Evolutionary conservation across 2,888 invertebrate species (phyloP), one percentile per base, ranked within the genome.

Genomic region (Leucozona laternaria): DNA sequence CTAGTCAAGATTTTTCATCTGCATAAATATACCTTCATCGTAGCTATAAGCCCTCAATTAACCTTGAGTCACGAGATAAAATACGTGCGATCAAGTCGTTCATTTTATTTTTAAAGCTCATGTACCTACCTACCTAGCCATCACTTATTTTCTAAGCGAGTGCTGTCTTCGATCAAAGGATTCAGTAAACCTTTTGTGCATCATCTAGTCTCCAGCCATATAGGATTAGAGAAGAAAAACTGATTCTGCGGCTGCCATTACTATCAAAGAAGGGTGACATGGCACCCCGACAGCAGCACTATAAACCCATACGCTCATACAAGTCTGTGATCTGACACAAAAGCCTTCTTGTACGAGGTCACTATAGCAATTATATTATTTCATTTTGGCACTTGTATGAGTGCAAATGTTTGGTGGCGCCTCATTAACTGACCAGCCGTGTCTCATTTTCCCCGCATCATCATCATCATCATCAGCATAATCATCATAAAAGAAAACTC

Each of bases 341-440:
- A n/a, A 73, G 57, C 50, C 75, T 45, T 64, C 79, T 57, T 79
- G 43, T 64, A 79, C 79, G 83, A 84, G 79, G 83, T 84, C 83
- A 79, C 84, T 55, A 79, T 79, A 76, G 84, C 76, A 84, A 84
- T 84, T 79, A 84, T 84, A 76, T 84, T 76, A 84, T 79, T 84
- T 80, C 84, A 84, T 84, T 84, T 76, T 76, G 76, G 79, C 76
- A 80, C 76, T 84, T 84, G 84, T 84, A 84, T 84, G 79, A 76
- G 84, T 84, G 80, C 28, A 84, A 79, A 84, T 84, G 79, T 71
- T 84, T 83, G 81, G 84, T 88, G 88, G 80, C 83, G 80, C 80
- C 83, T 85, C 71, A 78, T 79, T 80, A 88, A 81, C 84, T 83
- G 81, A 80, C 81, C 85, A 80, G 80, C 87, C 79, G 79, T 87